Evolutionary conservation across 2,888 invertebrate species (phyloP).

Genomic region (Uropetala carovei): DNA sequence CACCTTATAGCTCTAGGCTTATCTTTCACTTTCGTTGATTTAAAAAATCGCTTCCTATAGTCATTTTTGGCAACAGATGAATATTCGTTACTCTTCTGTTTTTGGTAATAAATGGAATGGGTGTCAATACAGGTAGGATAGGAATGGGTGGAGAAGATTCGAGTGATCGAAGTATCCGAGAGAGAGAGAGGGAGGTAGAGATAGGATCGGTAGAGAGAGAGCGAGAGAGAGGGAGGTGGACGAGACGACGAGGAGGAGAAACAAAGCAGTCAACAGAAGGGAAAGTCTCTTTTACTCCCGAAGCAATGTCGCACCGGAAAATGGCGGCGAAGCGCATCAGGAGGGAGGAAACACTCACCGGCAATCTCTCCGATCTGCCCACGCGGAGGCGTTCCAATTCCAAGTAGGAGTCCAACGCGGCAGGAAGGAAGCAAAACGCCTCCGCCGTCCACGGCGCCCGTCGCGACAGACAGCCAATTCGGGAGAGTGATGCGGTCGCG

Average conservation of each 20-base stretch:
- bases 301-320: not conserved
- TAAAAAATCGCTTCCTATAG: no score
- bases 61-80: no score
- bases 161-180: not conserved
- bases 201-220: not conserved
- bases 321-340: not conserved
- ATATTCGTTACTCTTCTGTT: no score
- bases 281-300: no score
- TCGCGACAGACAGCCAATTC: not conserved
- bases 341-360: constrained; percentile 27
- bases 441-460: not conserved
- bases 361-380: not conserved
- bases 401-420: not conserved
- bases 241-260: no score
- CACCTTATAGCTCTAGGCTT: no score
- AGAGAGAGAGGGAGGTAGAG: constrained; percentile 3
- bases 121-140: not conserved
- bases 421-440: not conserved
- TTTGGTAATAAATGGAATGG: no score
- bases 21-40: no score
- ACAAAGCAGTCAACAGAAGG: no score
- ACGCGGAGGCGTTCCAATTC: not conserved
- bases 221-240: not conserved
- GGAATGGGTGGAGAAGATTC: not conserved
- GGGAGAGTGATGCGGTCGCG: constrained; percentile 51